Conservation (phyloP, 2,888 invertebrate genomes). For the Ellobium chinense region DNA sequence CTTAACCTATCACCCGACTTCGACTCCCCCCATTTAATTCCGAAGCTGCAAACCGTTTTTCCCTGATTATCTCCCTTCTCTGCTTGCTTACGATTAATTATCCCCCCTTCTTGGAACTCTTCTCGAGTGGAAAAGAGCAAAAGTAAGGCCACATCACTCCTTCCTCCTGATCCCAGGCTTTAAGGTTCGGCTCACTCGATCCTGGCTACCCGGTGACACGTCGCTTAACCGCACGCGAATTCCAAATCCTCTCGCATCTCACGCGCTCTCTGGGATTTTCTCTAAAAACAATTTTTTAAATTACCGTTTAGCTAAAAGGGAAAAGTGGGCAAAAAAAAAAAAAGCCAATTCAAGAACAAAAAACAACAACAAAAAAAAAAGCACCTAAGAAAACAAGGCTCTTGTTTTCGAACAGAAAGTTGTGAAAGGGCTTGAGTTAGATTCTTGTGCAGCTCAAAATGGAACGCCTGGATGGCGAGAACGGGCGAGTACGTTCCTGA, state of each 20-base stretch:
- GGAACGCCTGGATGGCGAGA: no score
- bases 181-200: neutral
- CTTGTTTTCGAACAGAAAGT: neutral
- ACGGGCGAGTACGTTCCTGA: no score
- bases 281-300: neutral
- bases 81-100: neutral
- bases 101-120: neutral
- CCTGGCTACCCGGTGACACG: constrained; percentile 8
- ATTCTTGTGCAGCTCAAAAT: no score
- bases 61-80: neutral
- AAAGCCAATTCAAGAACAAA: neutral
- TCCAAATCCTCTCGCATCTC: constrained; percentile 13
- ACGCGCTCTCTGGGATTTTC: neutral
- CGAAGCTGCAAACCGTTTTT: neutral
- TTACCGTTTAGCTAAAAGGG: neutral
- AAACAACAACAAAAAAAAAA: no score
- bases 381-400: neutral
- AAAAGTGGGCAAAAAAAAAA: neutral
- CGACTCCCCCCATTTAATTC: neutral
- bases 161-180: neutral
- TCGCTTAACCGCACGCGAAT: constrained; percentile 15
- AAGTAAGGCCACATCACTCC: neutral
- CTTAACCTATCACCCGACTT: neutral
- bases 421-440: neutral
- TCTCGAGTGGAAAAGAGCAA: neutral